These are phyloP conservation scores for Macrosiphum euphorbiae DNA, from an alignment of 2,888 invertebrate species.

Conservation along the genomic window DNA sequence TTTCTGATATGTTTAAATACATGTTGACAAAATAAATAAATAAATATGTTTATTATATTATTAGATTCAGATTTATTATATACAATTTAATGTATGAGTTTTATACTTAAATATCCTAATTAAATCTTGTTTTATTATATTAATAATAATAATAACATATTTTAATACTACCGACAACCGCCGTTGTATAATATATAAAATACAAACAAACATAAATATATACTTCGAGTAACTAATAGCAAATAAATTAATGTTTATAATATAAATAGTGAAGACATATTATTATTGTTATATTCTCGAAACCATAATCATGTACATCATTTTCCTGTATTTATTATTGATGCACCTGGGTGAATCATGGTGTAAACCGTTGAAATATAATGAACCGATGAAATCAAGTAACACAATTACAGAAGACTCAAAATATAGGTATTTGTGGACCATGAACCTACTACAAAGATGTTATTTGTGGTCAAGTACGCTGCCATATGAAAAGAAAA, in stretches of 20 bases:
- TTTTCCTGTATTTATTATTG: background rate
- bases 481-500: background rate
- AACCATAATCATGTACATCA: background rate
- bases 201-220: background rate
- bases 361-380: too few relatives aligned
- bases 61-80: background rate
- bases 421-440: background rate
- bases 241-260: background rate
- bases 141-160: background rate
- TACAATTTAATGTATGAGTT: background rate
- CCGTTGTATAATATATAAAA: background rate
- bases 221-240: background rate
- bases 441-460: background rate
- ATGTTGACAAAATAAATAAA: background rate
- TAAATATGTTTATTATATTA: background rate
- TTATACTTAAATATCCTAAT: background rate
- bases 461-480: slow-evolving; percentile 23
- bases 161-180: background rate
- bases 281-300: background rate
- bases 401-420: background rate
- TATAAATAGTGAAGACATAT: background rate
- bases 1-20: background rate
- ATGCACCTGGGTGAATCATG: background rate
- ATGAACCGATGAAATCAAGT: background rate
- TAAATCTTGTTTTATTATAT: background rate